Percentiles rank a stretch among this genome's conserved stretches.
phyloP scores from a whole-genome alignment of 1,140 invertebrate genomes.

The Lethrus apterus region DNA sequence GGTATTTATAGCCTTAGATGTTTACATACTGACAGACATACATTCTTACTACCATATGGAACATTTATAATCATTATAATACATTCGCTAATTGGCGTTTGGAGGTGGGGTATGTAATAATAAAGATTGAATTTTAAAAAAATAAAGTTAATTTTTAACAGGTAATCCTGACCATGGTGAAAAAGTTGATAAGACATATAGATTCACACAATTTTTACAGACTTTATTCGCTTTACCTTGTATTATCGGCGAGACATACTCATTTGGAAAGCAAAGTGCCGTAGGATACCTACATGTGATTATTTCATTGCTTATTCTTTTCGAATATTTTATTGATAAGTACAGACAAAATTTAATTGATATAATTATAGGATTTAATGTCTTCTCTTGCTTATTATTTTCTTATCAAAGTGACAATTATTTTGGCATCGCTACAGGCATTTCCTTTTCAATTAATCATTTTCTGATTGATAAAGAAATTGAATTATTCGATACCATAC shows the following conservation, averaged over 20 bases:
- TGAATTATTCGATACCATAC: conserved; percentile 12
- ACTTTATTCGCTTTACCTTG: conserved; percentile 8
- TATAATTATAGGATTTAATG: conserved; percentile 10
- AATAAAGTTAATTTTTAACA: conserved; percentile 8
- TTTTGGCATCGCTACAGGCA: conserved; percentile 18
- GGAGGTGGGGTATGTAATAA: conserved; percentile 17
- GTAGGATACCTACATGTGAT: not conserved
- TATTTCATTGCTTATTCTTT: not conserved
- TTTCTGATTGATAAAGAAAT: conserved; percentile 14
- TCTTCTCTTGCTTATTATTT: conserved; percentile 15
- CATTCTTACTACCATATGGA: not conserved
- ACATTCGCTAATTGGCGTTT: conserved; percentile 12
- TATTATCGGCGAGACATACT: conserved; percentile 11
- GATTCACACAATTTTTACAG: conserved; percentile 11
- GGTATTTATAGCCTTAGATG: conserved; percentile 9
- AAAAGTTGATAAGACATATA: conserved; percentile 10
- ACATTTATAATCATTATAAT: conserved; percentile 9
- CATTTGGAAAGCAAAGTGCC: too few relatives aligned
- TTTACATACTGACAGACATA: not conserved
- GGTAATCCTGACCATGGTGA: conserved; percentile 17
- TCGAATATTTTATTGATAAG: not conserved
- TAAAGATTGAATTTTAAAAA: not conserved
- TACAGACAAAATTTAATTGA: conserved; percentile 3
- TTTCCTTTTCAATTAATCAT: conserved; percentile 18
- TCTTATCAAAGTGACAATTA: conserved; percentile 17